Percentiles rank a stretch among this genome's conserved stretches.
These are phyloP conservation scores for Melanophora roralis DNA, from an alignment of 2,888 invertebrate species.

Conservation along the genomic window DNA sequence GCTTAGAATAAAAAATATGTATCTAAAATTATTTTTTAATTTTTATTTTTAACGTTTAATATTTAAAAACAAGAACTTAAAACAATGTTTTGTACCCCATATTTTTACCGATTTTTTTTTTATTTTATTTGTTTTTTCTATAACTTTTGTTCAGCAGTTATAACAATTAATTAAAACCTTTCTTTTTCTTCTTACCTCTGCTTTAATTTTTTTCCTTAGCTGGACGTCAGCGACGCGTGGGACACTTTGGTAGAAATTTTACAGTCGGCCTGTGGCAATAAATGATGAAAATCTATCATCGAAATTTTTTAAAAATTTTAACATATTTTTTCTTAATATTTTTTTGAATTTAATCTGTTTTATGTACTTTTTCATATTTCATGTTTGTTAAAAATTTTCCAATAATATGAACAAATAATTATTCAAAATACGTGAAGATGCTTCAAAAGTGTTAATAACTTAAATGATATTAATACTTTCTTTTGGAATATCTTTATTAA, in stretches of 20 bases:
- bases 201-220: slow-evolving; percentile 65
- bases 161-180: neutral
- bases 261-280: slow-evolving; percentile 81
- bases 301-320: neutral
- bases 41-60: too few species aligned
- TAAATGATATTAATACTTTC: too few species aligned
- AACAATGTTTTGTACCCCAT: too few species aligned
- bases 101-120: neutral
- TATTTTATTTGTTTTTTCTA: neutral
- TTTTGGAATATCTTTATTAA: too few species aligned
- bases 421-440: too few species aligned
- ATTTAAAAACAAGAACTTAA: too few species aligned
- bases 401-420: too few species aligned
- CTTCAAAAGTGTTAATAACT: too few species aligned
- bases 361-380: slow-evolving; percentile 22
- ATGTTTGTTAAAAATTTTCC: too few species aligned
- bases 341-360: slow-evolving; percentile 32
- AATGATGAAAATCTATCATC: neutral
- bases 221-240: slow-evolving; percentile 86
- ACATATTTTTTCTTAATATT: slow-evolving; percentile 25
- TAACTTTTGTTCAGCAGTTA: neutral
- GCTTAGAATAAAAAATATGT: too few species aligned
- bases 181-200: neutral
- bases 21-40: too few species aligned
- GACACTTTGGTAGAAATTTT: slow-evolving; percentile 88